Percentiles rank a stretch among this genome's conserved stretches.
phyloP scores from a whole-genome alignment of 2,113 vertebrate species.

The Brachyhypopomus gauderio region DNA sequence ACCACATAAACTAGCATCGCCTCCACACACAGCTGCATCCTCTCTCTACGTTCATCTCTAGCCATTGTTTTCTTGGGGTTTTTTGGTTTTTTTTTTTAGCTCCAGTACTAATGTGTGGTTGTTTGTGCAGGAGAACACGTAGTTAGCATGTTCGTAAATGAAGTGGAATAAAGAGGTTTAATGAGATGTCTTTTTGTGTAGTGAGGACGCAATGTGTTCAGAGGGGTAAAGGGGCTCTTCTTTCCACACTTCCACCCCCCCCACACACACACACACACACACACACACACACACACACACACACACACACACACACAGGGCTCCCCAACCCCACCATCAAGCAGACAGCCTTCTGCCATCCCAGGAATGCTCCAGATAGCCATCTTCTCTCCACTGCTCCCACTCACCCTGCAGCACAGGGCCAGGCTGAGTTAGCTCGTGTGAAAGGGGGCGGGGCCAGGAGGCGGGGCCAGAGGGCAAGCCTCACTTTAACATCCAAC shows the following conservation, averaged over 20 bases:
- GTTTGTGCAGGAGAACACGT: constrained; percentile 72
- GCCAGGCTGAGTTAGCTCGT: neutral
- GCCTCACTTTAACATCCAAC: constrained; percentile 1
- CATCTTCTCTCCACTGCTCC: constrained; percentile 82
- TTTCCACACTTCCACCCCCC: constrained; percentile 40
- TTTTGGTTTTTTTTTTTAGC: constrained; percentile 64
- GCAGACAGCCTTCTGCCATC: constrained; percentile 82
- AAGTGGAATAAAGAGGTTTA: constrained; percentile 79
- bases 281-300: neutral
- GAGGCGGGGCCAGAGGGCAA: too few relatives aligned
- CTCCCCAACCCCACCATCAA: constrained; percentile 71
- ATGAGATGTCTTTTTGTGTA: constrained; percentile 66
- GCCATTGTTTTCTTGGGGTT: constrained; percentile 52
- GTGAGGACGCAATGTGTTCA: constrained; percentile 20
- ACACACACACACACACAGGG: constrained; percentile 42
- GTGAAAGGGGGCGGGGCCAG: neutral
- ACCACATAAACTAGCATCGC: constrained; percentile 55
- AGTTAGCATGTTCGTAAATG: constrained; percentile 78
- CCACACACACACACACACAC: too few relatives aligned
- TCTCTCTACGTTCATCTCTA: constrained; percentile 60
- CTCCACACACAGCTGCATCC: constrained; percentile 71
- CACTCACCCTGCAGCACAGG: constrained; percentile 63
- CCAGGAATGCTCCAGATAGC: constrained; percentile 92
- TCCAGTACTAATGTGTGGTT: constrained; percentile 73
- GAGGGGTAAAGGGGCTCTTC: neutral